Base-by-base conservation (phyloP, 2,113 vertebrate genomes). In the Panurus biarmicus region DNA sequence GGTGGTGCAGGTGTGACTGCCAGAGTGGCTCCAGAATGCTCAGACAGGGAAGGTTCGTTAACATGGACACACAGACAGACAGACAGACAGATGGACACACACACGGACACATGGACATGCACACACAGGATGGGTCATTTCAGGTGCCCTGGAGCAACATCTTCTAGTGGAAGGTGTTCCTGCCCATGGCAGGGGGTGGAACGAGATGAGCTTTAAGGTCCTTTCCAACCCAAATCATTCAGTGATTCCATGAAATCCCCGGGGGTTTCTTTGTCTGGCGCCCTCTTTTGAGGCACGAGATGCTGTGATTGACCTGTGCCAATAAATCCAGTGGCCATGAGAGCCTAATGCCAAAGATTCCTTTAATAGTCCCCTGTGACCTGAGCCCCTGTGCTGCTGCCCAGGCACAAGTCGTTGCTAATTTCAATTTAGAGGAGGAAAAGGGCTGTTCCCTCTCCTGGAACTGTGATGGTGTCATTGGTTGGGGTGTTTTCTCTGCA, bases 251-350 rank as follows among this genome's bases (percentile, higher is more conserved):
- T 25, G 12, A 16, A 20, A 44, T 35, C 15, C 66, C 45, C 33
- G 7, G 38, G 26, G 21, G 10, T 61, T 71, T 36, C 47, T 72
- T 17, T 11, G 31, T 31, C 45, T 20, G 56, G 24, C 31, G 42
- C 25, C 31, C 47, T 31, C 16, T 48, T 29, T 9, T 6, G 47
- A 45, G 67, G 38, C 33, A 72, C 6, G 5, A 53, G 66, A 7
- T 14, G 6, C 48, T 33, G 24, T 2, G 58, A 22, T 23, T 38
- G 58, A 28, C 38, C 28, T 22, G 69, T 28, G 48, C 57, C 48
- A 14, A 10, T 12, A 45, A 72, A 45, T 45, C 18, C 1, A 1
- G 14, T 1, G 47, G 66, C 13, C 7, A 1, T 0, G 10, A 17
- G 47, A 53, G 56, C 33, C 36, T 1, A 5, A 45, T 0, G 4